These are phyloP conservation scores for Charadrius vociferus DNA, from an alignment of 2,113 vertebrate genomes.

Conservation along the genomic window DNA sequence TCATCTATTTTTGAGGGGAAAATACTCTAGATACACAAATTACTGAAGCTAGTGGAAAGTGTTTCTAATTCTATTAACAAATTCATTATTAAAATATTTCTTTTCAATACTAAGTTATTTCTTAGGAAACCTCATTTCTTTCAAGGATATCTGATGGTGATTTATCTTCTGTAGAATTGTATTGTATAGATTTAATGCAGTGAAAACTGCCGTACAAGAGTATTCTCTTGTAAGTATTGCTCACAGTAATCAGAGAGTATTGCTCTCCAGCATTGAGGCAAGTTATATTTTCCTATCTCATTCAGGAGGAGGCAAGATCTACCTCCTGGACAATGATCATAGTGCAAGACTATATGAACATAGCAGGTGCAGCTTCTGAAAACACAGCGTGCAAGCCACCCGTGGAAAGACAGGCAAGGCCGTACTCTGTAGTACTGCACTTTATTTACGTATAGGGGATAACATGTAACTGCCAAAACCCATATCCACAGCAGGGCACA, in stretches of 20 bases:
- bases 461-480: background rate
- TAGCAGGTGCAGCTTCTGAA: background rate
- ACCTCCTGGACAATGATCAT: background rate
- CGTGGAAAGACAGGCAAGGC: background rate
- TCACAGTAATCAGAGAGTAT: background rate
- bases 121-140: slow-evolving; percentile 4
- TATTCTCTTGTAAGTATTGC: background rate
- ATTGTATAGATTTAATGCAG: background rate
- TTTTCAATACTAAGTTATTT: background rate
- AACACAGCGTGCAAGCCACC: background rate
- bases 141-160: slow-evolving; percentile 3
- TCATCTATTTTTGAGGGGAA: background rate
- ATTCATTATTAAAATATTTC: background rate
- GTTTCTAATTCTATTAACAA: background rate
- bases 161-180: background rate
- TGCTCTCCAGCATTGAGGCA: background rate
- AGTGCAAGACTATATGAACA: background rate
- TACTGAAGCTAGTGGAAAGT: background rate
- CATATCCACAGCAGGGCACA: background rate
- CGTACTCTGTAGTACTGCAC: background rate
- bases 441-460: background rate
- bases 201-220: background rate
- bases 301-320: background rate
- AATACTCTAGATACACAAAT: background rate
- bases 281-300: background rate